Conservation (phyloP, 2,797 vertebrate species). For the Cryptoprocta ferox region DNA sequence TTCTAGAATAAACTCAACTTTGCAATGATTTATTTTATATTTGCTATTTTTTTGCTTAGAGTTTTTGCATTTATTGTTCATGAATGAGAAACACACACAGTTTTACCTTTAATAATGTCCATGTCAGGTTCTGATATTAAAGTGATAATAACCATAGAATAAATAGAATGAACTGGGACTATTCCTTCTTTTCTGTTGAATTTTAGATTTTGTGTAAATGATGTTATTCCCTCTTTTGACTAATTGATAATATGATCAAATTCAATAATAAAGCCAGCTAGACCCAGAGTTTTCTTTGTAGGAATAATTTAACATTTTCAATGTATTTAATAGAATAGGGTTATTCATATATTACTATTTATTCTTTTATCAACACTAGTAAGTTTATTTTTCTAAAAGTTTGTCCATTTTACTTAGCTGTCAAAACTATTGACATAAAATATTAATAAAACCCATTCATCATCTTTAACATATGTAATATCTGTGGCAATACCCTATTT, state of each 20-base stretch:
- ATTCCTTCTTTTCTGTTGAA: background rate
- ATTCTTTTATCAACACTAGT: background rate
- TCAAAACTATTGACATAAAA: constrained; percentile 27
- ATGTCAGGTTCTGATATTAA: background rate
- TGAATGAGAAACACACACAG: background rate
- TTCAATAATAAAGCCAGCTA: background rate
- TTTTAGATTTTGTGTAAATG: constrained; percentile 21
- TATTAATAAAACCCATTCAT: background rate
- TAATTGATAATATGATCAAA: background rate
- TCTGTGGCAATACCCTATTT: background rate
- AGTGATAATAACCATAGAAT: background rate
- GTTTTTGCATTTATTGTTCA: background rate
- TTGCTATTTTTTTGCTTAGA: background rate
- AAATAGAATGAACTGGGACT: background rate
- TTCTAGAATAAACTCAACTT: constrained; percentile 1
- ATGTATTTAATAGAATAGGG: background rate
- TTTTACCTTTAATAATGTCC: background rate
- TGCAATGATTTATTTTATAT: background rate
- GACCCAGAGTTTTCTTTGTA: background rate
- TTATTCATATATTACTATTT: background rate
- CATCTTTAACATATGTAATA: constrained; percentile 10
- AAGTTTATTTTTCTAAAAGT: constrained; percentile 24
- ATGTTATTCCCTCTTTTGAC: background rate
- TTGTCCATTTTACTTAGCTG: constrained; percentile 2
- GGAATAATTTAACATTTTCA: background rate